phyloP scores from a whole-genome alignment of 2,797 vertebrate genomes.

The Pelobates cultripes region DNA sequence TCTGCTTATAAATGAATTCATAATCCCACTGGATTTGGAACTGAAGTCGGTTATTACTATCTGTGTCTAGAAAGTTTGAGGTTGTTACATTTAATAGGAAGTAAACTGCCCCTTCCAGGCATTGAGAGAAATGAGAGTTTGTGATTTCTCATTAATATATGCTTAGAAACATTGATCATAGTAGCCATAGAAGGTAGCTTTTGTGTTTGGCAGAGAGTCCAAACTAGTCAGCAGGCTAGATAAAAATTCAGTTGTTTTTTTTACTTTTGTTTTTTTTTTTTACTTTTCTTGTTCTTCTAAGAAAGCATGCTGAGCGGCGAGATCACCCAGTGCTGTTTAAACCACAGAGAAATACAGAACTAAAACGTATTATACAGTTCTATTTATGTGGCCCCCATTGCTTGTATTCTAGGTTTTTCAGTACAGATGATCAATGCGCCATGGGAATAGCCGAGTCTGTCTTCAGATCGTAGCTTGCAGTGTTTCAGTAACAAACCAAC shows the following conservation, averaged over 20 bases:
- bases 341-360: constrained; percentile 27
- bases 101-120: not conserved
- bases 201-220: constrained; percentile 13
- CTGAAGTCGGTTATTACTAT: not conserved
- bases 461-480: not conserved
- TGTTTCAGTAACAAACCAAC: not conserved
- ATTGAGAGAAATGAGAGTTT: not conserved
- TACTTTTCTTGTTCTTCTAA: constrained; percentile 35
- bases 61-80: not conserved
- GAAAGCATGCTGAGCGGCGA: constrained; percentile 17
- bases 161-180: constrained; percentile 41
- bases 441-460: constrained; percentile 8
- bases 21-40: not conserved
- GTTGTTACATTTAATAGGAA: constrained; percentile 1
- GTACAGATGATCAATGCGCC: constrained; percentile 14
- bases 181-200: constrained; percentile 19
- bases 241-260: not conserved
- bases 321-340: constrained; percentile 16
- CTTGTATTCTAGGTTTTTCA: constrained; percentile 23
- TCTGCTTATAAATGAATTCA: too few species aligned
- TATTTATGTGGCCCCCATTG: not conserved
- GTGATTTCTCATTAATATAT: constrained; percentile 20
- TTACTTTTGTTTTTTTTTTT: constrained; percentile 2
- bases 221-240: constrained; percentile 19
- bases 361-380: constrained; percentile 29